Base-by-base conservation (phyloP, 1,140 invertebrate species). In the Maconellicoccus hirsutus region DNA sequence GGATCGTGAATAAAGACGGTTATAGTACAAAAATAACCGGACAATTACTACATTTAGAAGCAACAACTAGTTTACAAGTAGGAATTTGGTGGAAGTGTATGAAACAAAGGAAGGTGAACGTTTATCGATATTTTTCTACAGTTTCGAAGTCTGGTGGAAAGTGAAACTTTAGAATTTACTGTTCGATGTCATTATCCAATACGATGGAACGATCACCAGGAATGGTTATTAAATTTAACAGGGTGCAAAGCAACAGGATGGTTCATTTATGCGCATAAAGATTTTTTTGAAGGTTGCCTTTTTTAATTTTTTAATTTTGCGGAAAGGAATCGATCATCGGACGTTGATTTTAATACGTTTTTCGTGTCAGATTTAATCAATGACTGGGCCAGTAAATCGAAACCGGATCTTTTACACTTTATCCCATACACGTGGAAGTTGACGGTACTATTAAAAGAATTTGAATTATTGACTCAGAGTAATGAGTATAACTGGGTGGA, bases 401-500 rank as follows among this genome's bases (percentile, higher is more conserved):
- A 87, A 4, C 92, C 95, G 0, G 97, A 99, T 81, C 86, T 98
- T 66, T 82, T 96, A 63, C 87, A 91, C 77, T 99, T 98, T 83
- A 89, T 98, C 25, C 97, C 97, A 14, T 99, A 98, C 78, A 98
- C 94, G 0, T 98, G 94, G 88, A 91, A 93, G 78, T 90, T 98
- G 74, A 91, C 87, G 74, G 82, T 99, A 52, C 83, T 93, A 0
- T 81, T 98, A 6, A 95, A 98, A 79, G 93, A 97, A 78, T 98
- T 98, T 82, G 96, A 99, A 81, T 82, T 98, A 1, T 85, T 98
- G 0, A 94, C 94, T 59, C 79, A 96, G 8, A 89, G 93, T 73
- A 99, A 98, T 82, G 93, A 98, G 78, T 94, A 94, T 78, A 99
- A 99, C 80, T 99, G 96, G 97, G 92, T 99, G 75, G 96, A 99